phyloP scores from a whole-genome alignment of 2,113 vertebrate species.

The Cebidichthys violaceus region DNA sequence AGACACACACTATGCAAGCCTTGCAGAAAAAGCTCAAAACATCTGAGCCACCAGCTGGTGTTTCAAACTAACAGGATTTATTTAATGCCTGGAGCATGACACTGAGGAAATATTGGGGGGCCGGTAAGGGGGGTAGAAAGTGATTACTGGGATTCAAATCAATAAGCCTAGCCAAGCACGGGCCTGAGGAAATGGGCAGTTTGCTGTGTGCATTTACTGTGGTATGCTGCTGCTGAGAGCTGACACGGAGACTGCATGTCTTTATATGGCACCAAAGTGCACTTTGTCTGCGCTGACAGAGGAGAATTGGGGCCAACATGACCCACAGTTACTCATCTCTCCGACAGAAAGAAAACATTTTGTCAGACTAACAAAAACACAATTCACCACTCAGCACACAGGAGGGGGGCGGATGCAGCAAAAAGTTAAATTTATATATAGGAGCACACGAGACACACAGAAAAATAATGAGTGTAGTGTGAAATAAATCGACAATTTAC shows the following conservation, averaged over 20 bases:
- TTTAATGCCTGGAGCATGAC: conserved; percentile 78
- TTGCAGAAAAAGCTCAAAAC: conserved; percentile 46
- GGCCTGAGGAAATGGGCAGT: conserved; percentile 74
- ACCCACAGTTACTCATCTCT: conserved; percentile 66
- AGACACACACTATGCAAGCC: conserved; percentile 12
- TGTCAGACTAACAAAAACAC: conserved; percentile 70
- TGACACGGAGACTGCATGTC: conserved; percentile 69
- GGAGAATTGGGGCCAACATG: conserved; percentile 59
- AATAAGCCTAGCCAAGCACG: conserved; percentile 71
- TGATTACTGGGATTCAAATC: conserved; percentile 78
- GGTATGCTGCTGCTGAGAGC: conserved; percentile 70
- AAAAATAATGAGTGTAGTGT: neutral
- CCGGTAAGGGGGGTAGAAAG: conserved; percentile 35
- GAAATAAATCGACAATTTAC: neutral
- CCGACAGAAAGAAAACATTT: conserved; percentile 73
- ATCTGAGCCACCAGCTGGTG: conserved; percentile 54
- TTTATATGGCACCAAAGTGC: conserved; percentile 80
- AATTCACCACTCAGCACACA: conserved; percentile 40
- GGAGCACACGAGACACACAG: neutral
- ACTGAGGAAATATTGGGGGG: conserved; percentile 68
- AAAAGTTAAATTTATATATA: neutral
- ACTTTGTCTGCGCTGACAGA: conserved; percentile 77
- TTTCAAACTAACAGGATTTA: conserved; percentile 76
- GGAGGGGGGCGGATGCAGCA: conserved; percentile 9
- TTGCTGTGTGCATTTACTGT: conserved; percentile 71